phyloP scores from a whole-genome alignment of 2,888 invertebrate genomes.

The Amphipyra tragopoginis region DNA sequence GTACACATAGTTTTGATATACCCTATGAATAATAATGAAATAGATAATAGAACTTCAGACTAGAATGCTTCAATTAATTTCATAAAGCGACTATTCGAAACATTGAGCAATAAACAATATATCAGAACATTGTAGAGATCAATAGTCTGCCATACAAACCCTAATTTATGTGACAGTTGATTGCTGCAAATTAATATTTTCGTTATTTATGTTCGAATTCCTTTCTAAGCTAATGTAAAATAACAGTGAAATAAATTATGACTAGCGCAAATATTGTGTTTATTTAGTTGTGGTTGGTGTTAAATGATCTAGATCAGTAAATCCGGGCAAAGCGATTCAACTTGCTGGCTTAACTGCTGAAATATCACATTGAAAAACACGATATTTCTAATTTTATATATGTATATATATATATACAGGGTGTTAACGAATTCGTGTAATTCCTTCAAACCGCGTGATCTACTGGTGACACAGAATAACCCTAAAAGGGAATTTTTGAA shows the following conservation, averaged over 20 bases:
- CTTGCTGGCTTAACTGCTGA: neutral
- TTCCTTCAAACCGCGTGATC: no score
- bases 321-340: slow-evolving; percentile 7
- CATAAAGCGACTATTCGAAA: slow-evolving; percentile 34
- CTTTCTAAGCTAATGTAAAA: slow-evolving; percentile 32
- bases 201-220: slow-evolving; percentile 39
- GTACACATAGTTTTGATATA: slow-evolving; percentile 14
- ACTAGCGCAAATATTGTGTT: slow-evolving; percentile 32
- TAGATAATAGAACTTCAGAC: slow-evolving; percentile 29
- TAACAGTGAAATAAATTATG: slow-evolving; percentile 39
- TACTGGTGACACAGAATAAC: no score
- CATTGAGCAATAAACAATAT: slow-evolving; percentile 29
- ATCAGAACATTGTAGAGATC: slow-evolving; percentile 37
- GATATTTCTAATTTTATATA: no score
- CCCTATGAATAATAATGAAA: slow-evolving; percentile 32
- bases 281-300: slow-evolving; percentile 18
- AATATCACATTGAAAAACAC: no score
- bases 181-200: slow-evolving; percentile 50
- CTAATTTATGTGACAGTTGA: slow-evolving; percentile 53
- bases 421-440: no score
- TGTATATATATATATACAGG: no score
- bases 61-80: slow-evolving; percentile 40
- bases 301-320: slow-evolving; percentile 28
- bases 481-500: no score
- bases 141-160: slow-evolving; percentile 35